These are phyloP conservation scores for Bellardia bayeri DNA, from an alignment of 2,888 invertebrate species.

Conservation along the genomic window DNA sequence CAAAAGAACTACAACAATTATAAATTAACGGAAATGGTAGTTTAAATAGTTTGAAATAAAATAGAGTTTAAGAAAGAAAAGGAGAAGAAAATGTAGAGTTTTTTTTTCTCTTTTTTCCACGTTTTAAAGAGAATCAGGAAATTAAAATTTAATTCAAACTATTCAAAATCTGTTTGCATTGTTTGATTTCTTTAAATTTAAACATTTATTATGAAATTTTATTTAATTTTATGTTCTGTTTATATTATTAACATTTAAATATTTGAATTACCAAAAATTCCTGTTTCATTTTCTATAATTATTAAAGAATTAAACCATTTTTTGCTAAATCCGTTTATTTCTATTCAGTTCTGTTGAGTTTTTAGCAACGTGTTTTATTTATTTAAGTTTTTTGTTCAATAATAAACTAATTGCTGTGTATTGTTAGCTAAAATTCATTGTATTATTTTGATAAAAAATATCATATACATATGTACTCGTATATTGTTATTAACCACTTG, in stretches of 20 bases:
- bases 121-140: too few species aligned
- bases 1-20: not conserved
- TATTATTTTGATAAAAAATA: slow-evolving; percentile 41
- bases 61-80: too few species aligned
- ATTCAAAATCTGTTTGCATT: too few species aligned
- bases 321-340: slow-evolving; percentile 39
- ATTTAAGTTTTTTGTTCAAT: not conserved
- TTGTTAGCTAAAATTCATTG: slow-evolving; percentile 33
- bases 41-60: too few species aligned
- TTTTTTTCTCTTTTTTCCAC: too few species aligned
- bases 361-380: slow-evolving; percentile 44
- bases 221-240: not conserved
- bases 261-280: not conserved
- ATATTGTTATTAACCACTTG: slow-evolving; percentile 53
- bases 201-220: too few species aligned
- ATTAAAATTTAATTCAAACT: too few species aligned
- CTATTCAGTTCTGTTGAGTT: not conserved
- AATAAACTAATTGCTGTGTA: slow-evolving; percentile 37
- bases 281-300: slow-evolving; percentile 19
- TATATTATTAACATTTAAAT: not conserved
- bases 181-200: too few species aligned
- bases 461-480: not conserved
- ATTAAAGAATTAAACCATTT: slow-evolving; percentile 22
- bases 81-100: too few species aligned
- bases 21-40: not conserved